Evolutionary conservation across 2,113 vertebrate species (phyloP).

Genomic region (Cynopterus brachyotis): DNA sequence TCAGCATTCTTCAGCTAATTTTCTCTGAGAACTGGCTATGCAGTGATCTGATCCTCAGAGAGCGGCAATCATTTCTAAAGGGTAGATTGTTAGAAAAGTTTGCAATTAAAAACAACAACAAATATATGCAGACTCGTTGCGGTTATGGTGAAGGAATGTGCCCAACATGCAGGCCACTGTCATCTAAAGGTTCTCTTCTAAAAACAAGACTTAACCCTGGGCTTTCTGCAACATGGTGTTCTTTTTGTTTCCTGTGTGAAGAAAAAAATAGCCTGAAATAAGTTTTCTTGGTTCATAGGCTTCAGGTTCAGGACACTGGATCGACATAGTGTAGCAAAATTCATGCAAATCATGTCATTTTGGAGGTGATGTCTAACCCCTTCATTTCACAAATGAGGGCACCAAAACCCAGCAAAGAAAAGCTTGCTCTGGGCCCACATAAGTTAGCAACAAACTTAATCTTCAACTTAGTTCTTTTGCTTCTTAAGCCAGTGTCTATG

Average conservation of each 20-base stretch:
- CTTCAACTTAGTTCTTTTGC: not conserved
- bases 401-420: not conserved
- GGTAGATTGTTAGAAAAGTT: constrained; percentile 61
- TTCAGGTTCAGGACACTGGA: not conserved
- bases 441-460: not conserved
- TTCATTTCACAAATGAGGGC: not conserved
- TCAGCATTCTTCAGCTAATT: constrained; percentile 67
- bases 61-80: constrained; percentile 65
- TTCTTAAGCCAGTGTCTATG: not conserved
- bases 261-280: constrained; percentile 16
- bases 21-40: constrained; percentile 54
- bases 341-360: not conserved
- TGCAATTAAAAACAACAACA: constrained; percentile 55
- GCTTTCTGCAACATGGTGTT: not conserved
- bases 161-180: not conserved
- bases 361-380: not conserved
- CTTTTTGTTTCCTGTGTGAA: not conserved
- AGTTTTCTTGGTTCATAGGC: not conserved
- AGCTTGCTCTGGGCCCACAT: not conserved
- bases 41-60: constrained; percentile 42
- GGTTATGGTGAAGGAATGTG: constrained; percentile 59
- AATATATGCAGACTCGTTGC: constrained; percentile 44
- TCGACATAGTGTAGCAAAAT: not conserved
- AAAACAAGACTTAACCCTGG: not conserved
- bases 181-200: not conserved